Evolutionary conservation across 30 jellyfish, hydroid and myxozoan species (phyloP), one percentile per base, ranked within the genome.

Genomic region (Pseudorhiza aurosa): DNA sequence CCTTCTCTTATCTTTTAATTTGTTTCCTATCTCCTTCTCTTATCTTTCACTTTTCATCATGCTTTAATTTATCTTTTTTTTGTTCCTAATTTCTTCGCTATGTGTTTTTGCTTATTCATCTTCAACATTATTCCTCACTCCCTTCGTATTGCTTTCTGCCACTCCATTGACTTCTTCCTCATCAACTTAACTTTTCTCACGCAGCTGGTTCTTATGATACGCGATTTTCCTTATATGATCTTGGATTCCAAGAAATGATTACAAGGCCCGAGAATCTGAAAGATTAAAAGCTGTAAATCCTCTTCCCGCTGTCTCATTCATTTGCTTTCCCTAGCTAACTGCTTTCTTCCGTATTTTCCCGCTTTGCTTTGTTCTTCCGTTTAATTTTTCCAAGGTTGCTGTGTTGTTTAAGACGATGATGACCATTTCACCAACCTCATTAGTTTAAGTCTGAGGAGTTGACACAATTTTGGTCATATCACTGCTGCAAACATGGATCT

Each of bases 191-290:
- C 15, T 42, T 9, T 42, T 42, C 15, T 15, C 55, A 42, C 10
- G 2, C 75, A 29, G 75, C 75, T 26, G 51, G 17, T n/a, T 29
- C 39, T 29, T 4, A 62, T 77, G 92, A 81, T 70, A 19, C 19
- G 92, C 85, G 84, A 68, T 81, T 81, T 81, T 81, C 92, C 85
- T 67, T 81, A 65, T 65, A 81, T 81, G 92, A 81, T 65, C 92
- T 74, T 39, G 65, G 56, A 26, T 63, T 43, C 87, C 71, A 51
- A 56, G 90, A 65, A 62, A 77, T 77, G 89, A 77, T 77, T 77
- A 77, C 89, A 46, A 22, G 89, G 87, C 24, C 92, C 85, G 84
- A 81, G 85, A 81, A 68, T 64, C 58, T 81, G 92, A 81, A 15
- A 68, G 72, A 36, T 45, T 10, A 65, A 33, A 46, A 21, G 72